Base-by-base conservation (phyloP, 2,888 invertebrate genomes). In the Mythimna pallens region DNA sequence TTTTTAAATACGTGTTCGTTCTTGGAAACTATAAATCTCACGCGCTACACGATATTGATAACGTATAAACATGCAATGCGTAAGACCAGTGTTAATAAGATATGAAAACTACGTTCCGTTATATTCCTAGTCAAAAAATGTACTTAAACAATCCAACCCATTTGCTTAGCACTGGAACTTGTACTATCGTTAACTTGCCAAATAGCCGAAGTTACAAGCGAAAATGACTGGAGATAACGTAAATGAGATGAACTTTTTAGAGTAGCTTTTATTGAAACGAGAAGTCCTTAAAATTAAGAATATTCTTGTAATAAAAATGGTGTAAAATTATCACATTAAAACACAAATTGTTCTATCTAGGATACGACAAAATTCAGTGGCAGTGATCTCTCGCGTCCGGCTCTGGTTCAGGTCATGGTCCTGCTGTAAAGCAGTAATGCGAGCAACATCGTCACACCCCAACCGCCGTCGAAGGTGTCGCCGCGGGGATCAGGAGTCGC, bases 161-260 rank as follows among this genome's bases (percentile, higher is more conserved):
- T 36, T 68, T 71, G 30, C 20, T 65, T 50, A 50, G 22, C 30
- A 40, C 14, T 74, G n/a, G 54, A 47, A 65, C 34, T 54, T 50
- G 47, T 47, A 20, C 47, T 47, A 68, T 52, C 65, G 61, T 43
- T 73, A 65, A 74, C 70, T 72, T 73, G 50, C 70, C 22, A 64
- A 70, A 83, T 68, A 70, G 70, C 58, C 65, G 47, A 82, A 81
- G 76, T 82, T 84, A 75, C 74, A 68, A 70, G 57, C 55, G 69
- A 72, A 73, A 84, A 81, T 75, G 34, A 63, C 68, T 65, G 10
- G 59, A 72, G 82, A 70, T 81, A 78, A 78, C 62, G 30, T 73
- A 61, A 70, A 71, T 61, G 61, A 73, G 69, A 76, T 75, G 63
- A 70, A 68, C 71, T 75, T 84, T 81, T 76, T 57, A 73, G 40